Evolutionary conservation across 1,140 invertebrate species (phyloP), one percentile per base, ranked within the genome.

Genomic region (Drosophila hydei): DNA sequence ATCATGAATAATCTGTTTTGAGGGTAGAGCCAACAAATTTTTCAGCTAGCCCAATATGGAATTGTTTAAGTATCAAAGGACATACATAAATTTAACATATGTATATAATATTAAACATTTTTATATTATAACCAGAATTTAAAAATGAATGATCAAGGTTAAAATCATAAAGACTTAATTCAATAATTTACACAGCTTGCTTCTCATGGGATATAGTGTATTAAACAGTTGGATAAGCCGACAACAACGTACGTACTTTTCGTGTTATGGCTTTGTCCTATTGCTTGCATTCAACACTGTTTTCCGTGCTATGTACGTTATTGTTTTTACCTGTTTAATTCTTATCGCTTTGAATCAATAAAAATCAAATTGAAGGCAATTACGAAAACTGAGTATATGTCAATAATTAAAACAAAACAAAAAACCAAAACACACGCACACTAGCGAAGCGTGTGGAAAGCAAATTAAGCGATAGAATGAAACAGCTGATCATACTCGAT

Each of bases 401-500:
- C 12, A 21, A 36, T 55, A 54, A 45, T 12, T 33, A 16, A 55
- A 23, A 4, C 18, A 54, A 55, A 64, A 16, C 19, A 64, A 64
- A 21, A 42, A 45, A 45, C 7, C 50, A 51, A 51, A 42, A 42
- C 38, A 38, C 38, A 54, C 4, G 1, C 12, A 63, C 36, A 52
- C 48, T 43, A 54, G 12, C 23, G 51, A 42, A 54, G 14, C 60
- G 33, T 42, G 60, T 52, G 8, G 47, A 42, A 40, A 51, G 21
- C 59, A 63, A 30, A 54, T n/a, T 11, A 33, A 0, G n/a, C 19
- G 36, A 55, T 55, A 43, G 19, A n/a, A 4, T 3, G 0, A 8
- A 62, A 55, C 61, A 63, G 61, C 61, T 63, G 61, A 45, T 54
- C 18, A 45, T 12, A 40, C 6, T 12, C 50, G 47, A 18, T 51